Conservation (phyloP, 2,797 vertebrate species). For the Enteromius treurensis region DNA sequence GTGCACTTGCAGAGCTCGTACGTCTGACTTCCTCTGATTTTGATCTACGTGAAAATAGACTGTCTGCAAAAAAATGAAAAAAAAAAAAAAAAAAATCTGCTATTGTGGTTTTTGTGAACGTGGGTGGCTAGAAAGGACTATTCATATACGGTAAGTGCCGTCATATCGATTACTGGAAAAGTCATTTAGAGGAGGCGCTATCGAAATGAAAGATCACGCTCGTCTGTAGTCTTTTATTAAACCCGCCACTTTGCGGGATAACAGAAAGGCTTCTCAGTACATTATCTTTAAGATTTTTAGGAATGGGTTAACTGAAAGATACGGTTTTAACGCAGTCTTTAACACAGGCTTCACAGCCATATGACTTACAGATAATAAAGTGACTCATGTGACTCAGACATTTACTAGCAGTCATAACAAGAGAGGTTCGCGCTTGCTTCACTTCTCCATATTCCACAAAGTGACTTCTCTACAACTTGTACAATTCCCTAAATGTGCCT, state of each 20-base stretch:
- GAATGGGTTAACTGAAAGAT: neutral
- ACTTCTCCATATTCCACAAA: constrained; percentile 34
- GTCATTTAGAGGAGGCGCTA: constrained; percentile 40
- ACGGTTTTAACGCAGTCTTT: neutral
- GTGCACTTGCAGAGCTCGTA: constrained; percentile 60
- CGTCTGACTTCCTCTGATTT: constrained; percentile 67
- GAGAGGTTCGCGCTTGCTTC: constrained; percentile 5
- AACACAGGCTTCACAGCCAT: neutral
- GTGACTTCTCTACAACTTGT: neutral
- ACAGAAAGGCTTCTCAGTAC: constrained; percentile 5
- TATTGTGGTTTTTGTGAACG: constrained; percentile 70
- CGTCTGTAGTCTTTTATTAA: neutral
- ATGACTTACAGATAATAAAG: neutral
- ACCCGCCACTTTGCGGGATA: neutral
- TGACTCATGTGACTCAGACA: constrained; percentile 27
- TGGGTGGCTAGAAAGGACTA: constrained; percentile 72
- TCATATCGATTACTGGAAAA: constrained; percentile 73
- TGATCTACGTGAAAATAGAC: constrained; percentile 53
- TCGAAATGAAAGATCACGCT: constrained; percentile 29
- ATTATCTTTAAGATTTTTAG: constrained; percentile 8
- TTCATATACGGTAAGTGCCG: constrained; percentile 54
- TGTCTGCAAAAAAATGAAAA: constrained; percentile 59
- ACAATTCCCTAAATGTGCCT: constrained; percentile 21
- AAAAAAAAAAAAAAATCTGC: constrained; percentile 1
- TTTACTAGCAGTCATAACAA: constrained; percentile 4